Evolutionary conservation across 2,113 vertebrate species (phyloP), one percentile per base, ranked within the genome.

Genomic region (Lepidiolamprologus cunningtoni): DNA sequence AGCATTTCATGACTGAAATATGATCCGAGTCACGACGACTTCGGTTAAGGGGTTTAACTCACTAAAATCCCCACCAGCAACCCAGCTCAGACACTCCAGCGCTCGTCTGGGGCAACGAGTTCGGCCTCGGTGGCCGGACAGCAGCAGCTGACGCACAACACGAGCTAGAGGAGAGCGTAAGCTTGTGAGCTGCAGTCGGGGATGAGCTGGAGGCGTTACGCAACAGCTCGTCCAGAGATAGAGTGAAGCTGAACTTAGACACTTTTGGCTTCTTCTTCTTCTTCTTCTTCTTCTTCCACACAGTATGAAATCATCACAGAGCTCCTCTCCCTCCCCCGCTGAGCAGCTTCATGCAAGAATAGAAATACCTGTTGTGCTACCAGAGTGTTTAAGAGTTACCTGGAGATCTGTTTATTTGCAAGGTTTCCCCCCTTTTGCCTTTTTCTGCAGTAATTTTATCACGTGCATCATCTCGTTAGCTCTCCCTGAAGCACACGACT

Each of bases 201-300:
- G 85, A 91, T 91, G 86, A 93, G 82, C 91, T 71, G 88, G 12
- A 57, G 40, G 61, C 47, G 68, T 95, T 95, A 95, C 9, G 84
- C 93, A 95, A 95, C 91, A 68, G 80, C 57, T 87, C 37, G 83
- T 82, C 89, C 89, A 91, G 87, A 88, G 92, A 94, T 90, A 80
- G 90, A 90, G 87, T 80, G 84, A 86, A 73, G 89, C 92, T 85
- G 83, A 93, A 91, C 87, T 88, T 86, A 73, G 78, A 80, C 85
- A 54, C 91, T 85, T 76, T 16, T 91, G 81, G 80, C 84, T 88
- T 84, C 71, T 87, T 54, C 91, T 83, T 66, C 89, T 50, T 42
- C 12, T 42, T 42, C 13, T 31, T 31, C 31, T 53, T 55, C 53
- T 79, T 76, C 91, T 83, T 82, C 88, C 86, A 68, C 86, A 76